These are phyloP conservation scores for Tachypleus tridentatus DNA, from an alignment of 1,140 invertebrate species.

Conservation along the genomic window DNA sequence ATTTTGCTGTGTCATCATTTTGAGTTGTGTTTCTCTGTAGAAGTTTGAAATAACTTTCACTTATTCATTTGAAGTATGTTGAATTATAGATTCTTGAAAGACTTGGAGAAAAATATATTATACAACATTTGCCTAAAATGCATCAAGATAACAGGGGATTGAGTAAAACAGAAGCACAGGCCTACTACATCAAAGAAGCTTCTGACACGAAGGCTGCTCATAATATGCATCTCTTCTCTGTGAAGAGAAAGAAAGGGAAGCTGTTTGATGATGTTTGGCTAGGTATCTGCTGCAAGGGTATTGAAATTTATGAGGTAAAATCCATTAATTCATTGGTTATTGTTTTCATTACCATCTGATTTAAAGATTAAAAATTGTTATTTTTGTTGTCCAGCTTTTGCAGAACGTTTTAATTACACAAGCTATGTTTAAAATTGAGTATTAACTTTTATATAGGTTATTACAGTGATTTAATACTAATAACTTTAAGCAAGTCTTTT, in stretches of 20 bases:
- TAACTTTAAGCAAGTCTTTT: no score
- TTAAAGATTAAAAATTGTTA: no score
- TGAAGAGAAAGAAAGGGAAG: slow-evolving; percentile 60
- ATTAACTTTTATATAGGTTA: no score
- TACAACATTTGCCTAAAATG: slow-evolving; percentile 44
- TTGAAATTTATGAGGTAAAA: slow-evolving; percentile 17
- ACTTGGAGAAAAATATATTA: slow-evolving; percentile 47
- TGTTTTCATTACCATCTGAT: background rate
- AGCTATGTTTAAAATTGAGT: no score
- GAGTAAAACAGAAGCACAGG: slow-evolving; percentile 59
- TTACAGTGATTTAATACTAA: no score
- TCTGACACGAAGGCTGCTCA: slow-evolving; percentile 70
- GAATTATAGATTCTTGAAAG: slow-evolving; percentile 38
- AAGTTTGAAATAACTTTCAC: no score
- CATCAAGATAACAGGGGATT: slow-evolving; percentile 63
- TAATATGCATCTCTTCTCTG: slow-evolving; percentile 80
- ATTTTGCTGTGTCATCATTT: no score
- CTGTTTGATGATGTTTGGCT: slow-evolving; percentile 54
- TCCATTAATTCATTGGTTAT: slow-evolving; percentile 10
- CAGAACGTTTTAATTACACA: no score
- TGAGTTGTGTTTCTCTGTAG: no score
- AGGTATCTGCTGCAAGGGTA: slow-evolving; percentile 58
- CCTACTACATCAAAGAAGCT: slow-evolving; percentile 76
- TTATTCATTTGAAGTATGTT: no score
- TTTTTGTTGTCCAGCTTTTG: no score